These are phyloP conservation scores for Pseudochaenichthys georgianus DNA, from an alignment of 2,797 vertebrate genomes.

Conservation along the genomic window DNA sequence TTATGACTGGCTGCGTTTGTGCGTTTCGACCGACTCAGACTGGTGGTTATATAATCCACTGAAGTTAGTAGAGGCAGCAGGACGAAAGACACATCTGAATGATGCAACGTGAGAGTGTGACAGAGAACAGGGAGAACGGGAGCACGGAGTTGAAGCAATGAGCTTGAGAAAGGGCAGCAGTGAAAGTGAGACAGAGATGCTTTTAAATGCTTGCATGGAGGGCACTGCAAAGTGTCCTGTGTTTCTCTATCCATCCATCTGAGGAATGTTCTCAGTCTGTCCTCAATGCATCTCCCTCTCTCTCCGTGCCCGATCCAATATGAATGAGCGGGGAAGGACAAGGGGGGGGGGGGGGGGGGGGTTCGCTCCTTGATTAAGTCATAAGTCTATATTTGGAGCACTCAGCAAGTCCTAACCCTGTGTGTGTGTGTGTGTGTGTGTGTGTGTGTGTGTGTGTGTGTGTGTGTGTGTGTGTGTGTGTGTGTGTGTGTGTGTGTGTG, in stretches of 20 bases:
- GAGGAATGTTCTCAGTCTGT: constrained; percentile 33
- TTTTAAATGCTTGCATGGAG: background rate
- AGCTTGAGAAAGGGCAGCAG: too few relatives aligned
- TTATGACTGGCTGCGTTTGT: background rate
- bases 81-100: too few relatives aligned
- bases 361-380: constrained; percentile 67
- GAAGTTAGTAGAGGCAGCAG: too few relatives aligned
- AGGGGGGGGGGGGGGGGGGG: constrained; percentile 28
- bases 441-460: constrained; percentile 33
- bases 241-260: constrained; percentile 35
- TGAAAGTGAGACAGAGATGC: too few relatives aligned
- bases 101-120: too few relatives aligned
- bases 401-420: constrained; percentile 62
- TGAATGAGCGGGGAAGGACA: constrained; percentile 73
- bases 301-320: constrained; percentile 71
- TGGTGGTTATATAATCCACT: too few relatives aligned
- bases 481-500: constrained; percentile 35
- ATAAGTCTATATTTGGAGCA: constrained; percentile 77
- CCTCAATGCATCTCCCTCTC: background rate
- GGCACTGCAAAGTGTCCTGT: constrained; percentile 29
- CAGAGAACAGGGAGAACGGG: too few relatives aligned
- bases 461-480: constrained; percentile 33
- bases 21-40: too few relatives aligned
- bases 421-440: constrained; percentile 32
- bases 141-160: too few relatives aligned